Evolutionary conservation across 1,140 invertebrate species (phyloP).

Genomic region (Drosophila sucinea): DNA sequence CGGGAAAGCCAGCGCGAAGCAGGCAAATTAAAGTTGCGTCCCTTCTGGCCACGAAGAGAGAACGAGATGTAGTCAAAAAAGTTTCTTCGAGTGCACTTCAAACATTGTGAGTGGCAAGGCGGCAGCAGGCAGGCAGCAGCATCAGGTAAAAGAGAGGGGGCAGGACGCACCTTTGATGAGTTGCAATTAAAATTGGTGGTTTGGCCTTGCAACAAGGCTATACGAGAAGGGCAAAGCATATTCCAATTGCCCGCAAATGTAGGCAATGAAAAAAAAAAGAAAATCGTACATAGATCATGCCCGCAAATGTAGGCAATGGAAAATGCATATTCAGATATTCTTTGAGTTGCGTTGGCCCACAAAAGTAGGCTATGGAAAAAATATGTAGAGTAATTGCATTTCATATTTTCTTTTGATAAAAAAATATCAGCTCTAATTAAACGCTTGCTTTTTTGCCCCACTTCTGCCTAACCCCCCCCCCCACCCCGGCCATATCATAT

Average conservation of each 20-base stretch:
- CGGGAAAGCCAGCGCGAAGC: background rate
- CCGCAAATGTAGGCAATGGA: too few relatives aligned
- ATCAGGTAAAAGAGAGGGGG: background rate
- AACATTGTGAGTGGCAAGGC: slow-evolving; percentile 14
- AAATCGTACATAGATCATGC: too few relatives aligned
- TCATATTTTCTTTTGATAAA: background rate
- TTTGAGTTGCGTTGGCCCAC: too few relatives aligned
- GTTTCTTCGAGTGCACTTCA: slow-evolving; percentile 39
- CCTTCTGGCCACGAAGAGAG: slow-evolving; percentile 23
- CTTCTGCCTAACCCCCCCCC: background rate
- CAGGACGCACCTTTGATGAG: slow-evolving; percentile 42
- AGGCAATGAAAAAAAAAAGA: background rate
- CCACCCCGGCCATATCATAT: background rate
- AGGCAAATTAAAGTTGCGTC: slow-evolving; percentile 50
- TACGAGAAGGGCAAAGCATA: background rate
- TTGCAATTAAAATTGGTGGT: slow-evolving; percentile 58
- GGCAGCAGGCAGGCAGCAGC: background rate
- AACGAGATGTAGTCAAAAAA: slow-evolving; percentile 38
- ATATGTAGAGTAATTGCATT: too few relatives aligned
- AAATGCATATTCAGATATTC: too few relatives aligned
- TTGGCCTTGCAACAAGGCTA: slow-evolving; percentile 42
- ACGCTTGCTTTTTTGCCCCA: background rate
- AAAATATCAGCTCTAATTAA: slow-evolving; percentile 1
- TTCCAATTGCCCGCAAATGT: slow-evolving; percentile 3
- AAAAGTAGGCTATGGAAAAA: too few relatives aligned